Evolutionary conservation across 2,113 vertebrate species (phyloP).

Genomic region (Proterorhinus semilunaris): DNA sequence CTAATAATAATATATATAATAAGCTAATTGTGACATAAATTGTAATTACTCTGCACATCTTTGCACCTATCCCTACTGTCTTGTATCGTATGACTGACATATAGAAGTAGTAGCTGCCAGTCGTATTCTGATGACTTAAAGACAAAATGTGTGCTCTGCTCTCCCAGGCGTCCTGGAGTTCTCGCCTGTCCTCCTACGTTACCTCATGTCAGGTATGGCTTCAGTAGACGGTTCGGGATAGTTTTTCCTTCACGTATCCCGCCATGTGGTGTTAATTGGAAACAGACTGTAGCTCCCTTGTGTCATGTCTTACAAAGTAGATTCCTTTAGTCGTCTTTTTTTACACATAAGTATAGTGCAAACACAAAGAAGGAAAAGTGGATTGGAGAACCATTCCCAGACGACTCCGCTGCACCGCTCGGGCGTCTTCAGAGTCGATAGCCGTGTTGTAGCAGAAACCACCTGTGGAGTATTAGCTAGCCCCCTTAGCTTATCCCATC

Average conservation of each 20-base stretch:
- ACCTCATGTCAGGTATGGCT: slow-evolving; percentile 74
- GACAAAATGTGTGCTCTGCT: slow-evolving; percentile 53
- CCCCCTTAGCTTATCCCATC: slow-evolving; percentile 47
- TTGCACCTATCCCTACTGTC: neutral
- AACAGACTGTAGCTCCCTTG: slow-evolving; percentile 10
- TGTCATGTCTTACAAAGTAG: slow-evolving; percentile 21
- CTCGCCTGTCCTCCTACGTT: slow-evolving; percentile 70
- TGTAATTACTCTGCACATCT: neutral
- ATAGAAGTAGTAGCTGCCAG: neutral
- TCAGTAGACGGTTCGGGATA: slow-evolving; percentile 30
- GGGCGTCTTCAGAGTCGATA: slow-evolving; percentile 25
- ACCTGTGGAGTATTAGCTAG: slow-evolving; percentile 48
- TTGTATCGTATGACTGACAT: neutral
- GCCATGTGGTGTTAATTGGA: slow-evolving; percentile 12
- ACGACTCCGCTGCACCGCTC: slow-evolving; percentile 10
- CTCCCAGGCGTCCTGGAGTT: slow-evolving; percentile 74
- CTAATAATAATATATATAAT: too few relatives aligned
- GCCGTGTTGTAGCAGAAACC: slow-evolving; percentile 36
- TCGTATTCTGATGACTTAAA: slow-evolving; percentile 38
- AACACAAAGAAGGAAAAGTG: slow-evolving; percentile 47
- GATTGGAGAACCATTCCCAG: slow-evolving; percentile 37
- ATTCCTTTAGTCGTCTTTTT: slow-evolving; percentile 30
- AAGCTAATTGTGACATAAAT: neutral
- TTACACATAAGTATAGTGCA: slow-evolving; percentile 50
- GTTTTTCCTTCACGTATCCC: slow-evolving; percentile 11